Evolutionary conservation across 2,888 invertebrate species (phyloP).

Genomic region (Opisthograptis luteolata): DNA sequence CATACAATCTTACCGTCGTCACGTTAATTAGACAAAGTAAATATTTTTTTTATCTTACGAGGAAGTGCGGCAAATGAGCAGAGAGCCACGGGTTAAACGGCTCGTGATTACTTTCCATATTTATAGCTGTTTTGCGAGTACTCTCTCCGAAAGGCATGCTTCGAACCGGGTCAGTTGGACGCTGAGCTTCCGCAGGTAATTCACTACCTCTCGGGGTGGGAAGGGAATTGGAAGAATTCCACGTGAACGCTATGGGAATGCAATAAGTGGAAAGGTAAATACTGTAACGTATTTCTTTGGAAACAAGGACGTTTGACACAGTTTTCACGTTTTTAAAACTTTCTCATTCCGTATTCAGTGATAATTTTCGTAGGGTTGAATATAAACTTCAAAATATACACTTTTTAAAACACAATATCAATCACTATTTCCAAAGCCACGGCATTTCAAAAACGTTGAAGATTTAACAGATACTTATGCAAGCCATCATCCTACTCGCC

Average conservation of each 20-base stretch:
- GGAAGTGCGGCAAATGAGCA: conserved; percentile 36
- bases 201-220: conserved; percentile 43
- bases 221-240: conserved; percentile 24
- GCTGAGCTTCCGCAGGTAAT: conserved; percentile 50
- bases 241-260: conserved; percentile 8
- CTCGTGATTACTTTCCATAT: conserved; percentile 68
- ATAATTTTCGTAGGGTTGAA: no score
- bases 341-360: no score
- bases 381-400: no score
- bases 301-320: conserved; percentile 1
- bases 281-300: not conserved
- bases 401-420: no score
- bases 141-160: conserved; percentile 63
- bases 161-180: conserved; percentile 65
- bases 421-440: no score
- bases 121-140: conserved; percentile 62
- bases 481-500: no score
- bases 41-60: conserved; percentile 41
- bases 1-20: conserved; percentile 12
- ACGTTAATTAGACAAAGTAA: conserved; percentile 38
- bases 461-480: no score
- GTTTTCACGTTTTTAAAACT: not conserved
- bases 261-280: conserved; percentile 7
- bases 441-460: no score
- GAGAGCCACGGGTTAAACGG: conserved; percentile 54